Evolutionary conservation across 2,888 invertebrate genomes (phyloP).

Genomic region (Plusia festucae): DNA sequence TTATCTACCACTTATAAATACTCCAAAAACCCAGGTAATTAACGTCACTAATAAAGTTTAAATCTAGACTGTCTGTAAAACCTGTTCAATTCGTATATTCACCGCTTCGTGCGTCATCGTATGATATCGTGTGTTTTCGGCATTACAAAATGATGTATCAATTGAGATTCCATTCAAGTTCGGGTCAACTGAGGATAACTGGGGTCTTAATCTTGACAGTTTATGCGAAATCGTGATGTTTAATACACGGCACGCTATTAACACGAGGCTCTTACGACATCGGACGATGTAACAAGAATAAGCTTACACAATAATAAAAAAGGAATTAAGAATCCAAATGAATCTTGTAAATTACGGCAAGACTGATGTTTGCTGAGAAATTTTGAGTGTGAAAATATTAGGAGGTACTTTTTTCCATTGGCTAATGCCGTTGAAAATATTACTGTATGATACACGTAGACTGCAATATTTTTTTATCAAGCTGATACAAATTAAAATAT

Average conservation of each 20-base stretch:
- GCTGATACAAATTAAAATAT: too few relatives aligned
- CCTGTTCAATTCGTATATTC: neutral
- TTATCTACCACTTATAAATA: neutral
- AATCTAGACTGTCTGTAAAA: neutral
- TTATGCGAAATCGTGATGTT: conserved; percentile 30
- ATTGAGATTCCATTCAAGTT: conserved; percentile 37
- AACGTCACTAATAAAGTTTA: neutral
- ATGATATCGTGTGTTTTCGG: too few relatives aligned
- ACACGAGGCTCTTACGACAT: conserved; percentile 9
- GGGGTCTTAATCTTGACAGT: conserved; percentile 3
- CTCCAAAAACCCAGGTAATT: neutral
- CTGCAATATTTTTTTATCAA: too few relatives aligned
- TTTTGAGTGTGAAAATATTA: too few relatives aligned
- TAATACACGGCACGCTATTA: conserved; percentile 14
- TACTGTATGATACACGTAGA: too few relatives aligned
- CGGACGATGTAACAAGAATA: neutral
- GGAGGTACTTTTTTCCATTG: too few relatives aligned
- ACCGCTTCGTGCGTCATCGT: neutral
- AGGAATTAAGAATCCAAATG: neutral
- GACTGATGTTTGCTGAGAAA: too few relatives aligned
- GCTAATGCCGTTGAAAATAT: too few relatives aligned
- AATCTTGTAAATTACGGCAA: too few relatives aligned
- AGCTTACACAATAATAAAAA: neutral
- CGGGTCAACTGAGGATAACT: conserved; percentile 36
- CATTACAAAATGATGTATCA: neutral